Percentiles rank a stretch among this genome's conserved stretches.
These are phyloP conservation scores for Archilochus colubris DNA, from an alignment of 2,113 vertebrate species.

Conservation along the genomic window DNA sequence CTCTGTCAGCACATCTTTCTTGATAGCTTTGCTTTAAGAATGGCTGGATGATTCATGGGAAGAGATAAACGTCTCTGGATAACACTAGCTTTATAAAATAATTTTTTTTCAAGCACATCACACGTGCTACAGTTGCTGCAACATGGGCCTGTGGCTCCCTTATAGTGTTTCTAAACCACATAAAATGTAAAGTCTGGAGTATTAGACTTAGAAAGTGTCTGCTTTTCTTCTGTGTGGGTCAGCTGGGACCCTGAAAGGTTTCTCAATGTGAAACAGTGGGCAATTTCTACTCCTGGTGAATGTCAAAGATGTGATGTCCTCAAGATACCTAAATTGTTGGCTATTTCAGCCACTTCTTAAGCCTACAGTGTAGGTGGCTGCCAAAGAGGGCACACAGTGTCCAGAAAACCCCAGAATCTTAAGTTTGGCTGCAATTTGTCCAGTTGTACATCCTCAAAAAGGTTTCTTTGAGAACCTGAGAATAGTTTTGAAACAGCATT, in stretches of 20 bases:
- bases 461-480: neutral
- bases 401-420: neutral
- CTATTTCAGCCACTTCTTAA: neutral
- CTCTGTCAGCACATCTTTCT: neutral
- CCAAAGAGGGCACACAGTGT: neutral
- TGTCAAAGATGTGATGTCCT: neutral
- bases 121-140: neutral
- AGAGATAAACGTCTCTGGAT: neutral
- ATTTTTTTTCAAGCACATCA: neutral
- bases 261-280: neutral
- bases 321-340: neutral
- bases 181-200: neutral
- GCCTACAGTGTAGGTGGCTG: neutral
- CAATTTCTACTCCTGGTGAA: neutral
- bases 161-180: neutral
- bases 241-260: neutral
- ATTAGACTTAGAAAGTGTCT: neutral
- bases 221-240: neutral
- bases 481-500: neutral
- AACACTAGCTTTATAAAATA: neutral
- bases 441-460: neutral
- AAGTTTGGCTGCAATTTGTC: neutral
- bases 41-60: neutral
- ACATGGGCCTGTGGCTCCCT: neutral
- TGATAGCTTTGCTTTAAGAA: neutral